Evolutionary conservation across 1,140 invertebrate genomes (phyloP), one percentile per base, ranked within the genome.

Genomic region (Ganaspis sp.): DNA sequence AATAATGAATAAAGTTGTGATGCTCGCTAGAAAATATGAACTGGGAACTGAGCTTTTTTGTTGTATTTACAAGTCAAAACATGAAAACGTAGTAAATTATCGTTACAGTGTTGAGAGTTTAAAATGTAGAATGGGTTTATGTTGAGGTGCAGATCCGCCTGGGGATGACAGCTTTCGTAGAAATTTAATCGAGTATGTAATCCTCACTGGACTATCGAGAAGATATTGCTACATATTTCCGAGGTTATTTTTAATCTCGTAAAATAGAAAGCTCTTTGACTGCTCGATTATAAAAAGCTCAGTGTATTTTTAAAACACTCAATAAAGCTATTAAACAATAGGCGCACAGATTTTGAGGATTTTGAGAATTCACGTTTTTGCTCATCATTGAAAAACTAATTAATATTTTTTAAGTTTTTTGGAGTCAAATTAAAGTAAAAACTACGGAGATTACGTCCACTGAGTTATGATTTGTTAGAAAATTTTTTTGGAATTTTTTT

Each of bases 151-250:
- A 49, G 15, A 49, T 49, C 15, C 45, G 45, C 45, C 45, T 49
- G 45, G 45, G 45, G 45, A 49, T 49, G 45, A 49, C 45, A 49
- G 45, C 45, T 49, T 49, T 49, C 45, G 45, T 49, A 15, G 42
- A 4, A 49, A 49, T 15, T 49, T 49, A 49, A 49, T 49, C 45
- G 45, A 49, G 45, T 49, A 49, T 49, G n/a, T 49, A 49, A 49
- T 49, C 12, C 45, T 5, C 15, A 49, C n/a, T 49, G 45, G 45
- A 15, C 45, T 49, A 49, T 49, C n/a, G 45, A 49, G 45, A 49
- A 49, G 45, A 49, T 49, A 49, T 49, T 49, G 45, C 45, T 3
- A 49, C 8, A 49, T n/a, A 49, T 49, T 49, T 49, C 17, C 45
- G 45, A 49, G 12, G 45, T n/a, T 49, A 49, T 49, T 49, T 49